Base-by-base conservation (phyloP, 1,140 invertebrate species). In the Megalonaias nervosa region DNA sequence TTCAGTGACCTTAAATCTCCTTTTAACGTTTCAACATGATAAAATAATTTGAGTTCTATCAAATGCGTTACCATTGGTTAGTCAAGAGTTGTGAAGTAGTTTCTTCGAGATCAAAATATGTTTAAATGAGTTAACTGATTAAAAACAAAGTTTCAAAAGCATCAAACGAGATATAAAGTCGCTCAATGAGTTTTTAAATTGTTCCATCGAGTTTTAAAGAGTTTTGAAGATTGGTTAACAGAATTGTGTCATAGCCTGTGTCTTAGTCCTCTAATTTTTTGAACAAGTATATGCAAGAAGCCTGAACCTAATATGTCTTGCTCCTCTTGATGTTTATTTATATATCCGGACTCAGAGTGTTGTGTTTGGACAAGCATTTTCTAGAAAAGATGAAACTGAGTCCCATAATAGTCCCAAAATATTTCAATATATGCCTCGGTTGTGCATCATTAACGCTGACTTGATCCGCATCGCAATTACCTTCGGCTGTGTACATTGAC, bases 271-370 rank as follows among this genome's bases (percentile, higher is more conserved):
- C 69, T 70, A 11, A 78, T 78, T 62, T 71, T 31, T 58, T 72
- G 70, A 16, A 78, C 21, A 21, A 78, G 65, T n/a, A 57, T 78
- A 31, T 78, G 76, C 48, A 78, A 78, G 11, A 71, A 21, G 1
- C 69, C 16, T 2, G 76, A 60, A 17, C 62, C 16, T 13, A 61
- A 13, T n/a, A n/a, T n/a, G 56, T 68, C 5, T 6, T 1, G 9
- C 70, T 78, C 15, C 59, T 23, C 23, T 71, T 56, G 14, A 78
- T 73, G 64, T 78, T 71, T 57, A 78, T 78, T 60, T 78, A 78
- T 31, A 86, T 81, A 68, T 86, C 83, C 13, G 85, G 85, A 61
- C 81, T n/a, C n/a, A n/a, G n/a, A n/a, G n/a, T n/a, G n/a, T 83
- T 71, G 65, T 86, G 85, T 64, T 78, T 77, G 15, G 85, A 86